Percentiles rank a stretch among this genome's conserved stretches.
Conservation (phyloP, 2,113 vertebrate genomes). For the Salminus brasiliensis region DNA sequence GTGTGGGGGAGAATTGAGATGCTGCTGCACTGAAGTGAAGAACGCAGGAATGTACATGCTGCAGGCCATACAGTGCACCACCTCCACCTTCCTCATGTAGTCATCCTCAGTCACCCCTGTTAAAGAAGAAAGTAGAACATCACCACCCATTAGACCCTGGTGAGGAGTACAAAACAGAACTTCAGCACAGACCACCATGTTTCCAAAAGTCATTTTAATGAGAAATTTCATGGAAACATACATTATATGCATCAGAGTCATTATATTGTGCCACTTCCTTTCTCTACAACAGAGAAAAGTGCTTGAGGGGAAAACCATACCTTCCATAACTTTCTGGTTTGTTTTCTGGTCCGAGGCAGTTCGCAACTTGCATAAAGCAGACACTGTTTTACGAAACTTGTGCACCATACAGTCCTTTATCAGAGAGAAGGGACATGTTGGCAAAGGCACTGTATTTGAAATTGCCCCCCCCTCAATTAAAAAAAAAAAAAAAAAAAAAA, state of each 20-base stretch:
- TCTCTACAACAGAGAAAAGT: too few species aligned
- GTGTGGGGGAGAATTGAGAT: slow-evolving; percentile 82
- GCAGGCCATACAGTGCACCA: slow-evolving; percentile 85
- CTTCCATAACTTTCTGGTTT: slow-evolving; percentile 48
- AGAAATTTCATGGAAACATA: too few species aligned
- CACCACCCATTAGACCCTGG: neutral
- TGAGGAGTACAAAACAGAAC: too few species aligned
- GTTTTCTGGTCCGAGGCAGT: slow-evolving; percentile 32
- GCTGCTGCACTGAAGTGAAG: slow-evolving; percentile 83
- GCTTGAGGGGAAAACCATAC: neutral
- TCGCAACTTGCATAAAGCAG: slow-evolving; percentile 73
- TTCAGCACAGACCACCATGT: too few species aligned
- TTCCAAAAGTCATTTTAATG: too few species aligned
- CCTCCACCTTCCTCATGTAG: slow-evolving; percentile 87
- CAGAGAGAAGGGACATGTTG: slow-evolving; percentile 27
- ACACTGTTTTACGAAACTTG: slow-evolving; percentile 86
- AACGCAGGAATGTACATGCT: slow-evolving; percentile 82
- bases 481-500: neutral
- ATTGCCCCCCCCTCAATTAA: too few species aligned
- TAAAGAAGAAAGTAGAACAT: slow-evolving; percentile 17
- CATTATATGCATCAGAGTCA: too few species aligned
- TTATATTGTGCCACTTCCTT: too few species aligned
- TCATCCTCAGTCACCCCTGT: slow-evolving; percentile 83
- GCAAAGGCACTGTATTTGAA: neutral
- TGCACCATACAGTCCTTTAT: slow-evolving; percentile 86